Percentiles rank a stretch among this genome's conserved stretches.
phyloP scores from a whole-genome alignment of 2,888 invertebrate genomes.

The Drosophila meridiana region DNA sequence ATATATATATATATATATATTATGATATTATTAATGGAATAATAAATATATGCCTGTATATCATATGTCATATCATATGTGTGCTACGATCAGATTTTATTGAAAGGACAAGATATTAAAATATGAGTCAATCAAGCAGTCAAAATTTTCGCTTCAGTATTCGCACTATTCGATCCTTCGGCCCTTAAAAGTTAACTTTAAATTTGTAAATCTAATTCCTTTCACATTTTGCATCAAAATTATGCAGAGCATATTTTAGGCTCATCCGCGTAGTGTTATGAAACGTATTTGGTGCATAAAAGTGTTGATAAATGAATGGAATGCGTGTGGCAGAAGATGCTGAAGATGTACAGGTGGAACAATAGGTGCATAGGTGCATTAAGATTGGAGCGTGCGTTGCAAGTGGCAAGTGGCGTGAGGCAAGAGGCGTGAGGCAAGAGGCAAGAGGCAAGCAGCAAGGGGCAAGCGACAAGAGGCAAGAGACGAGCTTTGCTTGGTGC shows the following conservation, averaged over 20 bases:
- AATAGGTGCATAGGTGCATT: constrained; percentile 54
- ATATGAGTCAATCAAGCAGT: background rate
- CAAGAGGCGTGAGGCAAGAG: constrained; percentile 22
- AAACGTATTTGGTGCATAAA: constrained; percentile 14
- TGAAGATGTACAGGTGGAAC: constrained; percentile 10
- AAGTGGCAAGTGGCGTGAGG: constrained; percentile 22
- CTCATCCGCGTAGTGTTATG: background rate
- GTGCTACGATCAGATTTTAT: too few relatives aligned
- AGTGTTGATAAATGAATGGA: constrained; percentile 6
- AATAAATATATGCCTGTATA: too few relatives aligned
- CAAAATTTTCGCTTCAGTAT: background rate
- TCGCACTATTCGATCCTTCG: background rate
- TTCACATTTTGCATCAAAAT: too few relatives aligned
- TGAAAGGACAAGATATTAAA: background rate
- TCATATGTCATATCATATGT: too few relatives aligned
- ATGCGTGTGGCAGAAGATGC: background rate
- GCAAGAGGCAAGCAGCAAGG: constrained; percentile 13
- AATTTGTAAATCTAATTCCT: background rate
- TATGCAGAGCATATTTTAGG: background rate
- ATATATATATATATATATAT: too few relatives aligned
- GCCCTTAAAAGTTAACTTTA: background rate
- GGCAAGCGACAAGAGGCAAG: constrained; percentile 24
- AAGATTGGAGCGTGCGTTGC: constrained; percentile 26
- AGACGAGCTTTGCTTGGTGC: constrained; percentile 28
- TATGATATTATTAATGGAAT: too few relatives aligned